These are phyloP conservation scores for Turritopsis dohrnii DNA, from an alignment of 30 jellyfish, hydroid and myxozoan genomes.

Conservation along the genomic window DNA sequence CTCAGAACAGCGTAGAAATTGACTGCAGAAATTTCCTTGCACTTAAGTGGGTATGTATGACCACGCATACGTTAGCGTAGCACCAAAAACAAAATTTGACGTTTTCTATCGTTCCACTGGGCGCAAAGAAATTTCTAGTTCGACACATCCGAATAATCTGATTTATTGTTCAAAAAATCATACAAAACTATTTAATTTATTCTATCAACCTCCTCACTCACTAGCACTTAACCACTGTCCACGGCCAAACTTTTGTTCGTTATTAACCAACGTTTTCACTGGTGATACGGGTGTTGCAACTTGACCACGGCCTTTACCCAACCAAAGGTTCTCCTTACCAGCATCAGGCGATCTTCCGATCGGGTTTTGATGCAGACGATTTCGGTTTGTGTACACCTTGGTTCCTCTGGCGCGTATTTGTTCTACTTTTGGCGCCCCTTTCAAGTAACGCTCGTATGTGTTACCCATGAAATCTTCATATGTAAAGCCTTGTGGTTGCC, in stretches of 20 bases:
- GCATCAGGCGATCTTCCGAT: neutral
- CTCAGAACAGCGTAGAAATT: neutral
- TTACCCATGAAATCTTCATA: conserved; percentile 47
- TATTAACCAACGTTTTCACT: neutral
- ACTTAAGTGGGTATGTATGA: neutral
- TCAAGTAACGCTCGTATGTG: conserved; percentile 47
- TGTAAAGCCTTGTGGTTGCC: conserved; percentile 69
- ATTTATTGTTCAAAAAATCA: neutral
- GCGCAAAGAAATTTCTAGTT: conserved; percentile 21
- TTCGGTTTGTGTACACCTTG: conserved; percentile 46
- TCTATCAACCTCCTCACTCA: neutral
- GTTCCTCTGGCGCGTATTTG: conserved; percentile 32
- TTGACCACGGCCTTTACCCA: conserved; percentile 19
- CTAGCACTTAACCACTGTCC: conserved; percentile 25
- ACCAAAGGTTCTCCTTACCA: conserved; percentile 13
- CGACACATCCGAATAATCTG: conserved; percentile 9
- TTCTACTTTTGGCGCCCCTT: conserved; percentile 51
- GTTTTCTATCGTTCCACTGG: neutral
- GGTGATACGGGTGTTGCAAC: conserved; percentile 8
- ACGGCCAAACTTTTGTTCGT: neutral
- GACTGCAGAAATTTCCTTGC: conserved; percentile 9
- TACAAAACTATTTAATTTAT: neutral
- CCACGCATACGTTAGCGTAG: conserved; percentile 17
- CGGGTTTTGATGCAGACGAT: conserved; percentile 28
- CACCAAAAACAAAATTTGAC: neutral